phyloP scores from a whole-genome alignment of 2,888 invertebrate genomes.

The Tachina grossa region DNA sequence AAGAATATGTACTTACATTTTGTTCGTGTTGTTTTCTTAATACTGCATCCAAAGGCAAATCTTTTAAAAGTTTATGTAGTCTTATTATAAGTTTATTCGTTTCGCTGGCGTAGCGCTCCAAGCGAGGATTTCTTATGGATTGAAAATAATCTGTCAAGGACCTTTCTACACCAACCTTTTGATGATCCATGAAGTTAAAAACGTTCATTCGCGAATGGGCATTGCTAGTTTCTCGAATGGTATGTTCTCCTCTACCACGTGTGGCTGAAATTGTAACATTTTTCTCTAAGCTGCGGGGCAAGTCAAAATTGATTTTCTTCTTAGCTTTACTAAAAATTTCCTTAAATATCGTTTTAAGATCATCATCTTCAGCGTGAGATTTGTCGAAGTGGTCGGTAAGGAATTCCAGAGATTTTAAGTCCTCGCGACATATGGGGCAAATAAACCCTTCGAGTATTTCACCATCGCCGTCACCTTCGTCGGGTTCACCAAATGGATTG shows the following conservation, averaged over 20 bases:
- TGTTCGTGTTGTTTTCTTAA: slow-evolving; percentile 90
- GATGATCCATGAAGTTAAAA: slow-evolving; percentile 79
- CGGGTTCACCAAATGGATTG: slow-evolving; percentile 80
- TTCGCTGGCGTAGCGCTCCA: slow-evolving; percentile 95
- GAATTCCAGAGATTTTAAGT: slow-evolving; percentile 92
- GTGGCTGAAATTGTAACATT: slow-evolving; percentile 81
- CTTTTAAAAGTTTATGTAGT: slow-evolving; percentile 93
- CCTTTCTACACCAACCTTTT: slow-evolving; percentile 82
- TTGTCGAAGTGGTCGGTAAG: slow-evolving; percentile 95
- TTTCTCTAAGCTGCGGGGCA: slow-evolving; percentile 85
- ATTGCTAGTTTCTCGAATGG: slow-evolving; percentile 71
- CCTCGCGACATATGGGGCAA: slow-evolving; percentile 96
- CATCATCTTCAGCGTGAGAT: slow-evolving; percentile 93
- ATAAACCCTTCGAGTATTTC: slow-evolving; percentile 95
- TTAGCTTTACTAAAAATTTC: slow-evolving; percentile 95
- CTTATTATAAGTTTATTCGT: slow-evolving; percentile 98
- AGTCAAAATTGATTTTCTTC: slow-evolving; percentile 89
- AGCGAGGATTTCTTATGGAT: slow-evolving; percentile 86
- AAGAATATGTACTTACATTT: slow-evolving; percentile 82
- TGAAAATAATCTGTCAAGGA: slow-evolving; percentile 91
- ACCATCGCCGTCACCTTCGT: slow-evolving; percentile 81
- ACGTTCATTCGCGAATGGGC: slow-evolving; percentile 76
- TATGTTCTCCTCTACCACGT: slow-evolving; percentile 38
- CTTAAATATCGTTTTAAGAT: slow-evolving; percentile 89
- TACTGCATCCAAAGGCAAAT: slow-evolving; percentile 89